A percentile compares a stretch with the other conserved stretches of the same genome.
Evolutionary conservation across 2,797 vertebrate genomes (phyloP).

Genomic region (Rachycentron canadum): DNA sequence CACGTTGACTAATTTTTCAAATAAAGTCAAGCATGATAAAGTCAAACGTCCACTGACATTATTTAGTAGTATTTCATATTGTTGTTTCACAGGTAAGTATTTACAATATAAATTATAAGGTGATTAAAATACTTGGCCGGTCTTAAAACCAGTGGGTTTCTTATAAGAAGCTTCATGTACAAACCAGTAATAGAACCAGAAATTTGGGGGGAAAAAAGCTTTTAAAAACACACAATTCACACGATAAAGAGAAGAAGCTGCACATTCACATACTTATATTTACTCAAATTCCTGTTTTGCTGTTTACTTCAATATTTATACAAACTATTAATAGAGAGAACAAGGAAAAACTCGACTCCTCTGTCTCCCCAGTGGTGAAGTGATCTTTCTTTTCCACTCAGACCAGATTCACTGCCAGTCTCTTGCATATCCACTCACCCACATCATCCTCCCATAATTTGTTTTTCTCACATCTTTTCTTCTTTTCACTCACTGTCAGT

Average conservation of each 20-base stretch:
- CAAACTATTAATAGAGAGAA: slow-evolving; percentile 47
- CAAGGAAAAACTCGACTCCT: slow-evolving; percentile 41
- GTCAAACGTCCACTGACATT: neutral
- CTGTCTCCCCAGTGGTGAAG: slow-evolving; percentile 50
- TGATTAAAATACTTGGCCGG: neutral
- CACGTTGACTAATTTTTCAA: neutral
- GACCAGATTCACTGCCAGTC: slow-evolving; percentile 24
- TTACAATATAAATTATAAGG: neutral
- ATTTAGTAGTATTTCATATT: neutral
- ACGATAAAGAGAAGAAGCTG: slow-evolving; percentile 13
- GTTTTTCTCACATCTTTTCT: neutral
- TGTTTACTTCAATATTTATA: slow-evolving; percentile 51
- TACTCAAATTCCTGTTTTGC: slow-evolving; percentile 37
- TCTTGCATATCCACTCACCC: slow-evolving; percentile 39
- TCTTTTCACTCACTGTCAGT: neutral
- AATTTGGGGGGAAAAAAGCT: neutral
- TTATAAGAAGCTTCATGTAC: neutral
- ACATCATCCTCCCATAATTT: neutral
- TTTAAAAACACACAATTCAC: neutral
- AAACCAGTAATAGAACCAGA: neutral
- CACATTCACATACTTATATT: slow-evolving; percentile 33
- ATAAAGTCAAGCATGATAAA: neutral
- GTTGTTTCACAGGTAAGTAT: neutral
- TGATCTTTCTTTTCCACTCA: slow-evolving; percentile 52
- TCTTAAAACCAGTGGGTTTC: neutral